Percentiles rank a stretch among this genome's conserved stretches.
Conservation (phyloP, 2,797 vertebrate genomes). For the Lepilemur septentrionalis region DNA sequence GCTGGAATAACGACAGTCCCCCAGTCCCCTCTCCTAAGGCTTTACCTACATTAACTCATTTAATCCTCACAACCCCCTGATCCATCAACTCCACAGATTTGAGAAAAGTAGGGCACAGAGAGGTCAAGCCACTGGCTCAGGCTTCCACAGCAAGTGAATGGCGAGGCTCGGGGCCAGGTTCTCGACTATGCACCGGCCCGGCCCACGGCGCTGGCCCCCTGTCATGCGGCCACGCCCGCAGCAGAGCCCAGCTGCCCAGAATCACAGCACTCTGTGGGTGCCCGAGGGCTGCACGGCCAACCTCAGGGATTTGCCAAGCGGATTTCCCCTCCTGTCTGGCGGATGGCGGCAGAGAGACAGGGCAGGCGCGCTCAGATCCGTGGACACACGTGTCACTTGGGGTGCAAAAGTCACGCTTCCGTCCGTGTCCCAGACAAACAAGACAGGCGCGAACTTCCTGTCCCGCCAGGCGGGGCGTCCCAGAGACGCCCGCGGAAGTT, state of each 20-base stretch:
- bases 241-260: background rate
- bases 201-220: background rate
- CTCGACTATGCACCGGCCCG: fast-evolving
- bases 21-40: background rate
- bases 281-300: too few species aligned
- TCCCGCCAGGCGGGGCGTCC: too few species aligned
- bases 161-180: background rate
- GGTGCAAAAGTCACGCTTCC: too few species aligned
- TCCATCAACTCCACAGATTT: background rate
- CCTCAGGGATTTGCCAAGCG: too few species aligned
- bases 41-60: background rate
- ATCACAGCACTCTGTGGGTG: background rate
- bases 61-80: background rate
- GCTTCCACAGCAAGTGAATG: background rate
- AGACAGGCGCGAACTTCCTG: too few species aligned
- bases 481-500: too few species aligned
- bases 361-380: too few species aligned
- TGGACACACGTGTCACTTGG: too few species aligned
- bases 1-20: background rate
- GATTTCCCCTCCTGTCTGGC: too few species aligned
- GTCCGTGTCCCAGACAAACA: too few species aligned
- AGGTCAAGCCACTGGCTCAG: fast-evolving
- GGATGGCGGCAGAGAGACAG: too few species aligned
- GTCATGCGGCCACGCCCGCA: fast-evolving
- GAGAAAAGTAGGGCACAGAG: background rate